Base-by-base conservation (phyloP, 2,888 invertebrate genomes). In the Thyatira batis region DNA sequence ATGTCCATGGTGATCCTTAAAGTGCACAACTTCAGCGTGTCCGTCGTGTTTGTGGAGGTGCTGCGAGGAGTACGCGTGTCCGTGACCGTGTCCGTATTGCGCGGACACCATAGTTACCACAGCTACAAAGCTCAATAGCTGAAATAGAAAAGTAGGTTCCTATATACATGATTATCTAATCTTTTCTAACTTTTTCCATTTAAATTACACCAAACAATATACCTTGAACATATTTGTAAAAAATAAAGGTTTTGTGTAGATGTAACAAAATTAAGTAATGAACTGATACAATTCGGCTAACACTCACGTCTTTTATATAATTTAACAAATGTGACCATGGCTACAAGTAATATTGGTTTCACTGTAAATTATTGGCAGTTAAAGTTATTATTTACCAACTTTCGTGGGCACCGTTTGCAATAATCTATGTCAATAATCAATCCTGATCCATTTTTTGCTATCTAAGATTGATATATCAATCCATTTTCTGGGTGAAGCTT, bases 11-110 rank as follows among this genome's bases (percentile, higher is more conserved):
- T 56, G 48, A 44, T 27, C n/a, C 25, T 30, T 49, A 51, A 43
- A 49, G 28, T 52, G 45, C 21, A 51, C 46, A 23, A 60, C 44
- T 21, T 50, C 52, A 23, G 33, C 73, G 57, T 44, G 73, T 61
- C 55, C 73, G 58, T 13, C 25, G 65, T 73, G 10, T 67, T 71
- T 46, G 52, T 71, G 50, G 71, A 73, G 55, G 52, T 61, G 63
- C 51, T 69, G 69, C 8, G 69, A 67, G 9, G 69, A 67, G 48
- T 55, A 58, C 2, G 63, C 63, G 81, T 76, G 27, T 82, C 66
- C 43, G 84, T 90, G 46, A 78, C 85, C 58, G 11, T 57, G 57
- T 39, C 49, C 72, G 77, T 75, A 28, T 80, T 59, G 33, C 76
- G 78, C 60, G 77, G 79, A 53, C 46, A 54, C 52, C n/a, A 50